A percentile compares a stretch with the other conserved stretches of the same genome.
Evolutionary conservation across 2,888 invertebrate genomes (phyloP).

Genomic region (Synanthedon tipuliformis): DNA sequence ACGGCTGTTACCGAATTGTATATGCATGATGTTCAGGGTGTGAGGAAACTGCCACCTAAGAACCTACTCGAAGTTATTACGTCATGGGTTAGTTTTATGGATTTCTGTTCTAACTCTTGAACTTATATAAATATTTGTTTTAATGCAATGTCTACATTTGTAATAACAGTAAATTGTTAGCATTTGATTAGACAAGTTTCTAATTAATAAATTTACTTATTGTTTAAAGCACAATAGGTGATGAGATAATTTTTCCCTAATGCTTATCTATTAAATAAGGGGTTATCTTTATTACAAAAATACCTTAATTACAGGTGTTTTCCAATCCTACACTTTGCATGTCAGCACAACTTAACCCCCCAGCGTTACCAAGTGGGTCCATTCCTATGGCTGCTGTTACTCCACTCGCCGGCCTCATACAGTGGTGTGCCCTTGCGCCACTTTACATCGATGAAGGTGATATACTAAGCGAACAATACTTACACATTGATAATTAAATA

Average conservation of each 20-base stretch:
- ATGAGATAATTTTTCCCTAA: too few relatives aligned
- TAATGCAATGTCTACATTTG: too few relatives aligned
- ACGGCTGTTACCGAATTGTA: conserved; percentile 87
- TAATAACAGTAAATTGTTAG: too few relatives aligned
- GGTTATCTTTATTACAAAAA: background rate
- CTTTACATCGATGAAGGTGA: conserved; percentile 42
- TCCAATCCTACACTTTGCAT: conserved; percentile 76
- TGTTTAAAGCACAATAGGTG: too few relatives aligned
- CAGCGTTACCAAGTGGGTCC: conserved; percentile 79
- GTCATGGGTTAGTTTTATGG: conserved; percentile 69
- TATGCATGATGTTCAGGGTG: conserved; percentile 49
- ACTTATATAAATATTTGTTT: background rate
- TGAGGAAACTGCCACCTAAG: conserved; percentile 69
- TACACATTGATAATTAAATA: background rate
- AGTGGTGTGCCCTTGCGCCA: conserved; percentile 80
- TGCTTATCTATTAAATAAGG: too few relatives aligned
- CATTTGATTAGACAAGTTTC: too few relatives aligned
- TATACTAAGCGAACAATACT: background rate
- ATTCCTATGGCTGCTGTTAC: conserved; percentile 88
- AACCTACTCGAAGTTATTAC: conserved; percentile 77
- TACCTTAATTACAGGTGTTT: conserved; percentile 49
- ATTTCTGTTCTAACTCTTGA: conserved; percentile 2
- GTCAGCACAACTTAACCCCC: conserved; percentile 74
- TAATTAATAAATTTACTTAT: too few relatives aligned
- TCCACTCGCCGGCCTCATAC: conserved; percentile 83